Evolutionary conservation across 2,797 vertebrate species (phyloP), one percentile per base, ranked within the genome.

Genomic region (Schizothorax lantsangensis): DNA sequence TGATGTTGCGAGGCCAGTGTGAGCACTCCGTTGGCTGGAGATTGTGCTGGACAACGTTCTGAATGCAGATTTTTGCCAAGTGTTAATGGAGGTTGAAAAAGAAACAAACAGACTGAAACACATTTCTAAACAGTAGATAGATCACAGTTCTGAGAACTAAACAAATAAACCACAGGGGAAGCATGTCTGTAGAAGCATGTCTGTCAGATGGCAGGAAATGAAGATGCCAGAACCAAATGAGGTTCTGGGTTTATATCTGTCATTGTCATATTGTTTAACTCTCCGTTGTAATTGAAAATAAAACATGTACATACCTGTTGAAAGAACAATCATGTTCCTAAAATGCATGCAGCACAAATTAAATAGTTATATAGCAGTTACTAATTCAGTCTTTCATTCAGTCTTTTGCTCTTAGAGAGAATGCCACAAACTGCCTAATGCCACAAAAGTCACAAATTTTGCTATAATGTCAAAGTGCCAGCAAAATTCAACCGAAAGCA

Each of bases 81-180:
- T 88, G 89, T 91, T 92, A 92, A 92, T 92, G 83, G 85, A 87
- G 88, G 86, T 89, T 85, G 82, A 88, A 82, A 78, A 81, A 87
- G 78, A 88, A 88, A 86, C 86, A 90, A 91, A 89, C 84, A 87
- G 62, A 69, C 80, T 43, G 72, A 85, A 89, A 84, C 68, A 84
- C 40, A 88, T 87, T 86, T 81, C 79, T 88, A 86, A 91, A 89
- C 83, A 89, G 33, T 36, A 36, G 36, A 43, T 38, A 69, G 68
- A 87, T 83, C 59, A 80, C 45, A 74, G 66, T 36, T 80, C 30
- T 77, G 54, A 88, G 45, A 79, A n/a, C 75, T 64, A 30, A 79
- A 79, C 83, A 73, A 87, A 89, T 54, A 88, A 54, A 79, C 72
- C 52, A 71, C 75, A 73, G 40, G 62, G 43, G 79, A 78, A 43